Evolutionary conservation across 2,113 vertebrate species (phyloP), one percentile per base, ranked within the genome.

Genomic region (Microtus oregoni): DNA sequence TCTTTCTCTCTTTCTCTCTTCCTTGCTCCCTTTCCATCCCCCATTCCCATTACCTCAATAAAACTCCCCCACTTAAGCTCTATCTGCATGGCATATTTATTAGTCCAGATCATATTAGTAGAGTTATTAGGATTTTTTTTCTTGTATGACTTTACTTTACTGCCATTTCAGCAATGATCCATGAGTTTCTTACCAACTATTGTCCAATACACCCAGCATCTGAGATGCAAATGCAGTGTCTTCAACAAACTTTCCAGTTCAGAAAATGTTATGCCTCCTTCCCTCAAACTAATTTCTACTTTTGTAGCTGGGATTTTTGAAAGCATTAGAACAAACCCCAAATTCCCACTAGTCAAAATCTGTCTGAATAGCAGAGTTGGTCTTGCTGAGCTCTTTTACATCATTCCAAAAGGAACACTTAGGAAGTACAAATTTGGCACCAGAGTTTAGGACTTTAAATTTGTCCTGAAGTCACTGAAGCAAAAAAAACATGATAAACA

Each of bases 381-480:
- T 38, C 67, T 14, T 73, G 52, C 61, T 77, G 68, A 19, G 32
- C 8, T 72, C 90, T 41, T 55, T 28, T 50, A 6, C 28, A 3
- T 14, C 1, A 58, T 12, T 83, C 35, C 52, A 79, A 63, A 32
- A 91, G n/a, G 76, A 88, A 96, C 35, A 63, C 67, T 81, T 75
- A 96, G 41, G 44, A 96, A 97, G 47, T 92, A 95, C 38, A 94
- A 92, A 61, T 63, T 94, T 86, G 97, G 72, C 97, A 98, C 98
- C 98, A 98, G 97, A 97, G 98, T 98, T 98, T 97, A 98, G 98
- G 98, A 98, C 98, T 98, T 99, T 99, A 99, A 99, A 99, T 99
- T 96, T 98, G 98, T 98, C 98, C 97, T 98, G 98, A 98, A 98
- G 97, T 97, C 98, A 97, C 98, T 97, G 97, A 98, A 98, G 98